A percentile compares a stretch with the other conserved stretches of the same genome.
phyloP scores from a whole-genome alignment of 1,140 invertebrate genomes.

The Druon quercuslanigerum region DNA sequence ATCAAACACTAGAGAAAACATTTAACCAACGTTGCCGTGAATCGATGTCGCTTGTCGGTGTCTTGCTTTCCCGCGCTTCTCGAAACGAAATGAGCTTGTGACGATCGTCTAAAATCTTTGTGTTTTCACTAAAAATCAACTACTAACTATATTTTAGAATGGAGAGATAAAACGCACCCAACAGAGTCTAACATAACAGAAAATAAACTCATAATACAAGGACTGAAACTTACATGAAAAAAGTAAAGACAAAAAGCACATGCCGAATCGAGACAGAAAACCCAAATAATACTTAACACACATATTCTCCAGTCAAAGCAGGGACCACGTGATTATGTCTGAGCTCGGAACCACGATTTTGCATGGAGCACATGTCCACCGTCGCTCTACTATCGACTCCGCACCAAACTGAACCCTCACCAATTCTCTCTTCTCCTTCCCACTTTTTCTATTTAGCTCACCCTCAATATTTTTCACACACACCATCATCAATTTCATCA shows the following conservation, averaged over 20 bases:
- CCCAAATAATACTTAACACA: conserved; percentile 53
- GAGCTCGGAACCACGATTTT: conserved; percentile 73
- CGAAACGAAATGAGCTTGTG: conserved; percentile 22
- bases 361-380: conserved; percentile 71
- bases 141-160: not conserved
- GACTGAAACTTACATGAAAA: conserved; percentile 6
- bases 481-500: conserved; percentile 16
- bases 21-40: conserved; percentile 33
- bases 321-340: conserved; percentile 77
- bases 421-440: conserved; percentile 36
- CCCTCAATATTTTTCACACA: not conserved
- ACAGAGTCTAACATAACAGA: not conserved
- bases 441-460: conserved; percentile 37
- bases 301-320: conserved; percentile 75
- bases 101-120: conserved; percentile 13
- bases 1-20: conserved; percentile 11
- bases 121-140: not conserved
- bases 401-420: conserved; percentile 43
- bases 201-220: conserved; percentile 1
- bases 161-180: not conserved
- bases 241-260: conserved; percentile 31
- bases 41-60: conserved; percentile 68
- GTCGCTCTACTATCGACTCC: conserved; percentile 74
- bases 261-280: conserved; percentile 31
- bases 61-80: conserved; percentile 63